Evolutionary conservation across 2,113 vertebrate species (phyloP).

Genomic region (Micronycteris hirsuta): DNA sequence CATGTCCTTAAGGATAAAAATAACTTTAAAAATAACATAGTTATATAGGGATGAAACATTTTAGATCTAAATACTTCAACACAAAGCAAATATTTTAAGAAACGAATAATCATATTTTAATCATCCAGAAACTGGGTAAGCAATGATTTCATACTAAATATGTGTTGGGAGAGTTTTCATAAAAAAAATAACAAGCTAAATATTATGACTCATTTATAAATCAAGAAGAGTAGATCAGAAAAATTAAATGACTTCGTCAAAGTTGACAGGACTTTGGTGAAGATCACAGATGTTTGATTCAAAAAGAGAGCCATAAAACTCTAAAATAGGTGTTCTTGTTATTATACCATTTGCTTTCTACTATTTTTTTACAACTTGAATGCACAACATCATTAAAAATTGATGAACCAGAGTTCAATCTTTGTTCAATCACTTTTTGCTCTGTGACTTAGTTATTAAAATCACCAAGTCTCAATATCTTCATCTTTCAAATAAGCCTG

Average conservation of each 20-base stretch:
- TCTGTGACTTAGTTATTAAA: not conserved
- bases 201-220: not conserved
- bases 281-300: not conserved
- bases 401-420: not conserved
- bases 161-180: not conserved
- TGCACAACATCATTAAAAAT: not conserved
- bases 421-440: not conserved
- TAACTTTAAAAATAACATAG: not conserved
- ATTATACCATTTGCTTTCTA: not conserved
- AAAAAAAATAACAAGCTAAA: not conserved
- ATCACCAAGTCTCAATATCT: not conserved
- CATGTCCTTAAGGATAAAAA: not conserved
- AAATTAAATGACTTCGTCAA: not conserved
- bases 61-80: not conserved
- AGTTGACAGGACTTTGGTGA: not conserved
- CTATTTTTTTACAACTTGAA: not conserved
- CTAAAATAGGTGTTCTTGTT: not conserved
- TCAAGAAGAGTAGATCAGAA: not conserved
- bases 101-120: not conserved
- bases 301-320: not conserved
- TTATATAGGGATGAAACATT: not conserved
- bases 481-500: not conserved
- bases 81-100: not conserved
- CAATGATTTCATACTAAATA: not conserved
- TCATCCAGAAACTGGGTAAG: not conserved